These are phyloP conservation scores for Propithecus perrieri DNA, from an alignment of 2,797 vertebrate genomes.

Conservation along the genomic window DNA sequence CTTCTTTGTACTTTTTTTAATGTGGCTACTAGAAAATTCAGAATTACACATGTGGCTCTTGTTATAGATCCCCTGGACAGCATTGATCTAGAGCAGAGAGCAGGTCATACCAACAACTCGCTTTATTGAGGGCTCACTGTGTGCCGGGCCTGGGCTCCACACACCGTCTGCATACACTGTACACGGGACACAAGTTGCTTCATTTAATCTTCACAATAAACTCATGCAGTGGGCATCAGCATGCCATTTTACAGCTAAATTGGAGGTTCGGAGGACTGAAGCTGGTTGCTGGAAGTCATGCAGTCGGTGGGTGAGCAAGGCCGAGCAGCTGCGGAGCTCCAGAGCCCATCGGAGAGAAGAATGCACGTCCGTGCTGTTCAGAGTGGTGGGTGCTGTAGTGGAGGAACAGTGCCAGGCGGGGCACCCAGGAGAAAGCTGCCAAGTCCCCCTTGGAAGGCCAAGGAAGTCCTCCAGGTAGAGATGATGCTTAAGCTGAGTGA, in stretches of 20 bases:
- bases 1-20: not conserved
- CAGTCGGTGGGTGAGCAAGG: not conserved
- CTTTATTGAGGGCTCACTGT: not conserved
- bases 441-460: not conserved
- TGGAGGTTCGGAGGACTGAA: not conserved
- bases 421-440: not conserved
- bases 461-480: not conserved
- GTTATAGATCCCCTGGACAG: not conserved
- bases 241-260: not conserved
- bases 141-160: not conserved
- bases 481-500: not conserved
- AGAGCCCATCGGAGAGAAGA: not conserved
- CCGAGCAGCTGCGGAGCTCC: not conserved
- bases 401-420: not conserved
- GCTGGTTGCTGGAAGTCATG: not conserved
- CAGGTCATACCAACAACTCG: not conserved
- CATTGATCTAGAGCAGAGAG: no score
- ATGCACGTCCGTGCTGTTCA: not conserved
- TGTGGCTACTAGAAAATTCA: not conserved
- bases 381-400: accelerated
- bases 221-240: not conserved
- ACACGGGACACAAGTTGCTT: not conserved
- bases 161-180: not conserved
- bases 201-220: not conserved
- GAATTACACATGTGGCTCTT: not conserved